These are phyloP conservation scores for Drosophila ercepeae DNA, from an alignment of 1,140 invertebrate genomes.

Conservation along the genomic window DNA sequence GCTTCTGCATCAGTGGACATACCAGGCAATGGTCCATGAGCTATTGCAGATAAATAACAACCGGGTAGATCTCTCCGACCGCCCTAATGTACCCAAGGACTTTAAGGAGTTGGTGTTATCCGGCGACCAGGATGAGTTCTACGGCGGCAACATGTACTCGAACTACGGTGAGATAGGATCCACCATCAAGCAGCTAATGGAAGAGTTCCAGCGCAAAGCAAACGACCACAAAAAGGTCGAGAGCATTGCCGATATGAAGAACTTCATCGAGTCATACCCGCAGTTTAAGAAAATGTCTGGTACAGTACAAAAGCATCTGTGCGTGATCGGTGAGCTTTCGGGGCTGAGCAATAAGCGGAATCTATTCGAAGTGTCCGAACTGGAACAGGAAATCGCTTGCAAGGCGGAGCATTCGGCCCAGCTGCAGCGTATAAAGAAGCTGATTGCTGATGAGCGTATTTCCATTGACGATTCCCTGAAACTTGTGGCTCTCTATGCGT, in stretches of 20 bases:
- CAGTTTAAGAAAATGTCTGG: conserved; percentile 99
- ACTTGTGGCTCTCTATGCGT: conserved; percentile 96
- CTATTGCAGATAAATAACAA: conserved; percentile 97
- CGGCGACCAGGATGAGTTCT: conserved; percentile 98
- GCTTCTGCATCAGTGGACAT: conserved; percentile 99
- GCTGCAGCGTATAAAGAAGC: conserved; percentile 89
- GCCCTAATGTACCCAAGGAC: conserved; percentile 94
- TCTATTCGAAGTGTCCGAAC: conserved; percentile 96
- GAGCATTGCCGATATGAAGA: conserved; percentile 99
- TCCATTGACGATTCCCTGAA: conserved; percentile 92
- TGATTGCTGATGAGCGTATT: conserved; percentile 89
- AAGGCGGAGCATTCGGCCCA: conserved; percentile 96
- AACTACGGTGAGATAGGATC: conserved; percentile 99
- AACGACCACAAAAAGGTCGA: conserved; percentile 98
- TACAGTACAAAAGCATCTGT: conserved; percentile 98
- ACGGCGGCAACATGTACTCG: conserved; percentile 96
- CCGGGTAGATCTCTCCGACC: conserved; percentile 93
- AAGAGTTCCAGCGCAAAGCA: conserved; percentile 98
- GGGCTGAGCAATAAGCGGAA: conserved; percentile 90
- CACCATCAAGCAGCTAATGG: conserved; percentile 98
- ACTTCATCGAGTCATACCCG: conserved; percentile 99
- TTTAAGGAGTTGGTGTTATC: conserved; percentile 96
- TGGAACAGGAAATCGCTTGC: conserved; percentile 98
- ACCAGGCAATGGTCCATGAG: conserved; percentile 99
- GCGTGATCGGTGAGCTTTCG: conserved; percentile 97